phyloP scores from a whole-genome alignment of 2,113 vertebrate species.

The Ictidomys tridecemlineatus region DNA sequence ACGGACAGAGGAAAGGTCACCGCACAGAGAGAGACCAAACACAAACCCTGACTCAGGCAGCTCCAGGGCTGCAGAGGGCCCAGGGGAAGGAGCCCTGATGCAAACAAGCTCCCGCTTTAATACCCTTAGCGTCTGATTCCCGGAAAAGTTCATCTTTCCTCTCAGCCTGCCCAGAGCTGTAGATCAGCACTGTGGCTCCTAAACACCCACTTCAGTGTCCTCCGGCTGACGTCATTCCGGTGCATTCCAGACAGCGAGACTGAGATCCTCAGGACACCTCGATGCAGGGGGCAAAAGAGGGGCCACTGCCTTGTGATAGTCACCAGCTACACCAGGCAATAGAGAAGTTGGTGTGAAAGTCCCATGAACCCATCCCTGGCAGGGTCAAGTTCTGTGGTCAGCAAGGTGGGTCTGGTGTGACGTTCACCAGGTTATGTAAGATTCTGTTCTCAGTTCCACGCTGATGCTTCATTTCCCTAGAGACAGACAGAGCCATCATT shows the following conservation, averaged over 20 bases:
- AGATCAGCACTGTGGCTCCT: neutral
- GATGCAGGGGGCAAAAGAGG: neutral
- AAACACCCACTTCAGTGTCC: neutral
- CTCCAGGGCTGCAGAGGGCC: neutral
- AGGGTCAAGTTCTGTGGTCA: neutral
- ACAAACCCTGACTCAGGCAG: constrained; percentile 41
- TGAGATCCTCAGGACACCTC: neutral
- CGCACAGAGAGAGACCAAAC: constrained; percentile 38
- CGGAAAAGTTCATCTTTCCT: constrained; percentile 47
- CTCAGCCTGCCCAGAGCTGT: neutral
- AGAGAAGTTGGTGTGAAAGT: neutral
- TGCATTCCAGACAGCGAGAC: neutral
- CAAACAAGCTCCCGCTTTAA: constrained; percentile 46
- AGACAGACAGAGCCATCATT: neutral
- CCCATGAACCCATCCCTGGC: accelerated
- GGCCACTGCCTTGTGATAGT: neutral
- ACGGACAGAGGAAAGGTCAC: constrained; percentile 78
- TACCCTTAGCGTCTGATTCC: constrained; percentile 47
- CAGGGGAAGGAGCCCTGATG: constrained; percentile 42
- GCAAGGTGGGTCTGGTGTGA: neutral
- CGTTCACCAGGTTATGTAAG: neutral
- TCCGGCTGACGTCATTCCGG: neutral
- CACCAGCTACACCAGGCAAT: neutral
- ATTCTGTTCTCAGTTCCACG: neutral
- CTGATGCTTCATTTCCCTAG: neutral